A percentile compares a stretch with the other conserved stretches of the same genome.
Conservation (phyloP, 2,113 vertebrate species). For the Rhynchopsitta pachyrhyncha region DNA sequence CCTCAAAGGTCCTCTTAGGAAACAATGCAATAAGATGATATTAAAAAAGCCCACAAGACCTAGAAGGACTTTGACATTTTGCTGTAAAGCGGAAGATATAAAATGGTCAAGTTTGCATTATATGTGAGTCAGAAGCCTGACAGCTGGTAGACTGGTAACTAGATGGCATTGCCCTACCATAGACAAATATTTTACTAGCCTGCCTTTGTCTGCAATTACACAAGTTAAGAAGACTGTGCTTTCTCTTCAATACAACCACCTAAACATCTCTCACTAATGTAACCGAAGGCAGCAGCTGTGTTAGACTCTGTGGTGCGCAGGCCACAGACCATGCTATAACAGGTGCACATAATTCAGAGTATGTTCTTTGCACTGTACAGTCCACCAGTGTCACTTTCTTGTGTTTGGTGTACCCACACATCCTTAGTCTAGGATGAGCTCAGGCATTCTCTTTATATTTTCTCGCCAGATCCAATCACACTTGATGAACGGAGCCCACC, state of each 20-base stretch:
- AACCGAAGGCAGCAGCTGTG: background rate
- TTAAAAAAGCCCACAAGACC: background rate
- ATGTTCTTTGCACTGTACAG: background rate
- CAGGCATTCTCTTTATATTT: background rate
- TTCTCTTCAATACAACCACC: background rate
- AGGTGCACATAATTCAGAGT: rapidly evolving
- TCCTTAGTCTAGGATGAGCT: background rate
- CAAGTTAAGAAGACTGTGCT: background rate
- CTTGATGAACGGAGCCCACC: background rate
- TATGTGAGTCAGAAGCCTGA: constrained; percentile 3
- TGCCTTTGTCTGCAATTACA: constrained; percentile 6
- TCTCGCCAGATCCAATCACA: background rate
- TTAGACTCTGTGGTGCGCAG: background rate
- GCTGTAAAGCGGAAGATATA: background rate
- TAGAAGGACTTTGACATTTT: constrained; percentile 30
- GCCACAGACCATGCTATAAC: background rate
- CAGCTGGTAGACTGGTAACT: constrained; percentile 38
- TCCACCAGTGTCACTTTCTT: background rate
- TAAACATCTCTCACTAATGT: background rate
- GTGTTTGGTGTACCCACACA: rapidly evolving
- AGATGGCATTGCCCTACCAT: constrained; percentile 31
- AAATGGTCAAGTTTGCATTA: constrained; percentile 8
- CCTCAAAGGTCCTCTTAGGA: background rate
- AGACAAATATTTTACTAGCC: constrained; percentile 49
- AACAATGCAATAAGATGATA: background rate